Base-by-base conservation (phyloP, 2,888 invertebrate species). In the Thecocarcelia acutangulata region DNA sequence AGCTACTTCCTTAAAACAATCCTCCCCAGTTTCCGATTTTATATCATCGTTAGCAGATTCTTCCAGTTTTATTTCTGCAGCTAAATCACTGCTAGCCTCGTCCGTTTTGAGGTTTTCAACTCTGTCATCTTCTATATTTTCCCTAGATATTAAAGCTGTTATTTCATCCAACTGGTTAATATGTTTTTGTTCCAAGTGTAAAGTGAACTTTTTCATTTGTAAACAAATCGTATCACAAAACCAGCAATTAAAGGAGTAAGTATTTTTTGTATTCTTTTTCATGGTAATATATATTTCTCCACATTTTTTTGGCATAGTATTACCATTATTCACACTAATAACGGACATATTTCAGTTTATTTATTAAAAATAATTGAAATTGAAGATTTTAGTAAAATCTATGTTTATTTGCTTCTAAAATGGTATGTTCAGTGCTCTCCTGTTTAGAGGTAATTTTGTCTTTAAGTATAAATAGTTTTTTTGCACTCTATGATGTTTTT, bases 171-270 rank as follows among this genome's bases (percentile, higher is more conserved):
- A 52, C 19, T 77, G 74, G n/a, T n/a, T n/a, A 9, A 73, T 46
- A 78, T 84, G 84, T 37, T 83, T 68, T 61, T 80, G 54, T 63
- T 84, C 84, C 6, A 84, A 28, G 68, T 83, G 84, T 63, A 80
- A 59, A n/a, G 75, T 77, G 56, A 84, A 84, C 12, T 79, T 72
- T 84, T 84, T 84, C 56, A 84, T 77, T 73, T 84, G 83, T 37
- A 72, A 42, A 44, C 58, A 83, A 75, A 81, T 78, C n/a, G 83
- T 81, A 48, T 75, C 56, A 70, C 84, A 84, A 72, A 81, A 83
- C 64, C 73, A 75, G 50, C 84, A 84, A 73, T 75, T 84, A 19
- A 84, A 75, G 19, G 80, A 79, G 69, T 77, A 83, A 42, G 75
- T 44, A 68, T 78, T 76, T 52, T 77, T 83, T 1, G 83, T 79